Percentiles rank a stretch among this genome's conserved stretches.
Conservation (phyloP, 2,888 invertebrate genomes). For the Ypsolopha sequella region DNA sequence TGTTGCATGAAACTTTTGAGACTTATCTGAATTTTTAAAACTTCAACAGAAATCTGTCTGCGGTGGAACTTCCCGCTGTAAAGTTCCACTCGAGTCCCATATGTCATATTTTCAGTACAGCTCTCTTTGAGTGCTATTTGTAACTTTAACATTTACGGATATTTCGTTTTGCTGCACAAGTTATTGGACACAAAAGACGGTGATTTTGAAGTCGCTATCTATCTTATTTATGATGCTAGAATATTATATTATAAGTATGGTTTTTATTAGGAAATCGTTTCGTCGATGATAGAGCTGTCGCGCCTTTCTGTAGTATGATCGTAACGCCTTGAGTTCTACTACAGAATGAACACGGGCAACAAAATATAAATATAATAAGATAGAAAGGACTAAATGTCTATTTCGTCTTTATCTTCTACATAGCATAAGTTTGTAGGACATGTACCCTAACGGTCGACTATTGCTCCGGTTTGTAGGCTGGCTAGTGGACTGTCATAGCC, state of each 20-base stretch:
- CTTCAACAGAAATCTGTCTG: conserved; percentile 8
- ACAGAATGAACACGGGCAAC: too few species aligned
- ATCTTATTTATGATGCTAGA: background rate
- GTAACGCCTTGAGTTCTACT: too few species aligned
- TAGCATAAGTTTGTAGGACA: too few species aligned
- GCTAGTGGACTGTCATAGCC: too few species aligned
- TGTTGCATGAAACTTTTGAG: too few species aligned
- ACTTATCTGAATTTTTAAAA: conserved; percentile 4
- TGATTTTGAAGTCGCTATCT: too few species aligned
- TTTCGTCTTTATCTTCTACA: too few species aligned
- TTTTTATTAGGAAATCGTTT: conserved; percentile 19
- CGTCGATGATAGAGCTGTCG: background rate
- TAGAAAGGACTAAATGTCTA: too few species aligned
- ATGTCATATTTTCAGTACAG: conserved; percentile 42
- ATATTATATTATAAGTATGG: conserved; percentile 27
- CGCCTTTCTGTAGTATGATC: too few species aligned
- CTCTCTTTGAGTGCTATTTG: conserved; percentile 34
- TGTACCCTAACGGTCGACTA: too few species aligned
- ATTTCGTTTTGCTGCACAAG: conserved; percentile 31
- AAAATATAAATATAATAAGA: too few species aligned
- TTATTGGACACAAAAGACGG: conserved; percentile 17
- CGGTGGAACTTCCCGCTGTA: conserved; percentile 5
- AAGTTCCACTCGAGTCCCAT: conserved; percentile 27
- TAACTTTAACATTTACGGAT: conserved; percentile 25
- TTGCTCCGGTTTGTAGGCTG: too few species aligned